Percentiles rank a stretch among this genome's conserved stretches.
Conservation (phyloP, 2,888 invertebrate species). For the Cremastinae sp. region DNA sequence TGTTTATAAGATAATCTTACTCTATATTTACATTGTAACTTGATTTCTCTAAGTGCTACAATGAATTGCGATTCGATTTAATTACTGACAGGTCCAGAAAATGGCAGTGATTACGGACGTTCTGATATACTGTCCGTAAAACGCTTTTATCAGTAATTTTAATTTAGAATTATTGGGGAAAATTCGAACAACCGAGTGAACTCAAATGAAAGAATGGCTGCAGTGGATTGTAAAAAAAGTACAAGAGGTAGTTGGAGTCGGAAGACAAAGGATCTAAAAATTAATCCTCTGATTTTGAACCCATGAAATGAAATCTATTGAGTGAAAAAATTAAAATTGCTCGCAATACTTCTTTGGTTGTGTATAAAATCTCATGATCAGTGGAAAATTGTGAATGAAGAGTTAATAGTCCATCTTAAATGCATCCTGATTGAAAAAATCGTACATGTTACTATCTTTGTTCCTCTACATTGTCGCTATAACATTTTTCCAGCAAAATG, state of each 20-base stretch:
- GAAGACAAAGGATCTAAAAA: constrained; percentile 49
- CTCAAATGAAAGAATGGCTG: background rate
- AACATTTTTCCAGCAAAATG: background rate
- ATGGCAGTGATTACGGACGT: constrained; percentile 52
- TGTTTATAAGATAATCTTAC: constrained; percentile 49
- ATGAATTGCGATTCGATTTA: constrained; percentile 44
- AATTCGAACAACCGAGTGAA: background rate
- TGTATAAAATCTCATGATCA: too few relatives aligned
- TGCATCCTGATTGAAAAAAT: too few relatives aligned
- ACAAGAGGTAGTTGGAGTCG: constrained; percentile 41
- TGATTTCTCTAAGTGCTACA: constrained; percentile 34
- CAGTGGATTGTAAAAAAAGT: background rate
- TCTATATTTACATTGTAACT: constrained; percentile 59
- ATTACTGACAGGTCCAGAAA: constrained; percentile 44
- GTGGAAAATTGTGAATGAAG: background rate
- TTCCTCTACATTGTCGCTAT: too few relatives aligned
- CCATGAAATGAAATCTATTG: background rate
- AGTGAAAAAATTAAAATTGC: background rate
- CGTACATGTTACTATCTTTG: too few relatives aligned
- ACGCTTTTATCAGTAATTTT: constrained; percentile 23
- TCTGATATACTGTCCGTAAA: constrained; percentile 43
- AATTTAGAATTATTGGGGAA: constrained; percentile 4
- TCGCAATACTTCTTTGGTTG: too few relatives aligned
- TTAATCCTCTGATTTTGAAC: constrained; percentile 24
- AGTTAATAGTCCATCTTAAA: background rate